These are phyloP conservation scores for Quadriops clusia DNA, from an alignment of 2,888 invertebrate species.

Conservation along the genomic window DNA sequence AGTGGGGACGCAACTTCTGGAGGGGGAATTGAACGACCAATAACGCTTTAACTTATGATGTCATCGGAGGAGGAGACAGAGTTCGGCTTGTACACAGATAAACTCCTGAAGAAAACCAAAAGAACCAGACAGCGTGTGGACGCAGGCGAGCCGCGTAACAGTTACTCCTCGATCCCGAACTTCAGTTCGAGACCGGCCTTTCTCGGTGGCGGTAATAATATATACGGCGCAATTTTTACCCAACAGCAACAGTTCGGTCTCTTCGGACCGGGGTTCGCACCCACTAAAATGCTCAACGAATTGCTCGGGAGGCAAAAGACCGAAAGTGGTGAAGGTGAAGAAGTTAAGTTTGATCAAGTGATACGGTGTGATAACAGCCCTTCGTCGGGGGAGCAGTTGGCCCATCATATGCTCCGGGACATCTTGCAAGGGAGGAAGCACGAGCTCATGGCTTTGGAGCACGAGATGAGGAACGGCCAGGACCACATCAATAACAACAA, in stretches of 20 bases:
- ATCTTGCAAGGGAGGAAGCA: constrained; percentile 84
- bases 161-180: constrained; percentile 72
- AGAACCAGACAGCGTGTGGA: constrained; percentile 92
- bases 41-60: constrained; percentile 85
- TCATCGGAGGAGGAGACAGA: constrained; percentile 93
- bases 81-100: constrained; percentile 89
- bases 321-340: constrained; percentile 36
- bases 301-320: constrained; percentile 62
- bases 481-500: constrained; percentile 38
- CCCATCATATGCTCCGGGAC: constrained; percentile 80
- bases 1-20: constrained; percentile 45
- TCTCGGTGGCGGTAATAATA: constrained; percentile 57
- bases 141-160: constrained; percentile 91
- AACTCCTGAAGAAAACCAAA: constrained; percentile 85
- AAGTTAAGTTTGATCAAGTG: constrained; percentile 35
- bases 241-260: constrained; percentile 72
- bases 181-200: constrained; percentile 68
- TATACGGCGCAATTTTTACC: constrained; percentile 78
- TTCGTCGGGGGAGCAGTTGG: constrained; percentile 43
- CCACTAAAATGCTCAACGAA: constrained; percentile 87
- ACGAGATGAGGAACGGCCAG: constrained; percentile 48
- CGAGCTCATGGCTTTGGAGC: constrained; percentile 60
- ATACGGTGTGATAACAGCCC: constrained; percentile 46
- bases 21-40: constrained; percentile 60
- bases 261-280: constrained; percentile 74